Conservation (phyloP, 1,140 invertebrate genomes). For the Gerris buenoi region DNA sequence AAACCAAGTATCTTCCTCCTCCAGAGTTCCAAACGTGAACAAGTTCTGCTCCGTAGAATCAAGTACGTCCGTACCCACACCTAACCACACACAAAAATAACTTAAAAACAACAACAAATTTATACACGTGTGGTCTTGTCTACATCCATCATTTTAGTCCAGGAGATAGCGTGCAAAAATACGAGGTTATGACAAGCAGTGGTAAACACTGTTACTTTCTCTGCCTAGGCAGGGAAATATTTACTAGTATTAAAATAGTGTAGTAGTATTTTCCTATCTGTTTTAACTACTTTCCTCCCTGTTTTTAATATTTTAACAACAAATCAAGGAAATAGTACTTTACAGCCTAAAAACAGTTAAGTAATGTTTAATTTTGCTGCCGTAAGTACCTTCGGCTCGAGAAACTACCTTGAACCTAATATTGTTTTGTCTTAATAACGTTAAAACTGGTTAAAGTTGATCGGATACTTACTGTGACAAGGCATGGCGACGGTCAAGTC, state of each 20-base stretch:
- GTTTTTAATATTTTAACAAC: too few relatives aligned
- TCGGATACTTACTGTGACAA: constrained; percentile 53
- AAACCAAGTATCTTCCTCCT: constrained; percentile 82
- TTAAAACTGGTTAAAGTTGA: background rate
- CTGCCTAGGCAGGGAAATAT: too few relatives aligned
- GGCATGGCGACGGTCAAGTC: constrained; percentile 91
- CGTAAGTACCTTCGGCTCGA: background rate
- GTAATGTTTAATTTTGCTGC: too few relatives aligned
- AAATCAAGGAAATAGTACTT: too few relatives aligned
- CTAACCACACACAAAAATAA: constrained; percentile 35
- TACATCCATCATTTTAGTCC: background rate
- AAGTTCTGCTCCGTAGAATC: constrained; percentile 86
- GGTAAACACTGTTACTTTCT: too few relatives aligned
- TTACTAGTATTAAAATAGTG: background rate
- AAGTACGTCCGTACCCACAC: constrained; percentile 80
- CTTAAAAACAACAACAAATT: too few relatives aligned
- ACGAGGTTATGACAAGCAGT: too few relatives aligned
- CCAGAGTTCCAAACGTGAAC: constrained; percentile 60
- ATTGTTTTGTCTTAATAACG: background rate
- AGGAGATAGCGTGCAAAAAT: too few relatives aligned
- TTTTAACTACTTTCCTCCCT: too few relatives aligned
- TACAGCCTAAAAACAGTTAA: too few relatives aligned
- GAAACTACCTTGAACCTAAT: background rate
- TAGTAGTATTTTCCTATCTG: background rate
- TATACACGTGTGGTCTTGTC: too few relatives aligned